These are phyloP conservation scores for Drosophila paramelanica DNA, from an alignment of 2,888 invertebrate genomes.

Conservation along the genomic window DNA sequence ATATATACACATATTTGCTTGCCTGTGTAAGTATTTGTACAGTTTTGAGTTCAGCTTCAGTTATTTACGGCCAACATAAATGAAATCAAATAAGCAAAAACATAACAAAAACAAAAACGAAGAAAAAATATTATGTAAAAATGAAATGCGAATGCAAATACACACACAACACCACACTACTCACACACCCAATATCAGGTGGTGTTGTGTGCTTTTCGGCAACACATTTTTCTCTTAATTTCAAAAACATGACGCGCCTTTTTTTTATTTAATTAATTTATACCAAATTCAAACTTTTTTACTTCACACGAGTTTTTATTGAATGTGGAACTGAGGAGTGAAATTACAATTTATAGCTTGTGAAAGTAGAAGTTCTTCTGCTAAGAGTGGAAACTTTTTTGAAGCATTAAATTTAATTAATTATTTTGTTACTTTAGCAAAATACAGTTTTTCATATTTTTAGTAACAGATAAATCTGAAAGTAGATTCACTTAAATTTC, in stretches of 20 bases:
- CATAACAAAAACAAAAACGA: conserved; percentile 21
- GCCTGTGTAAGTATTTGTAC: conserved; percentile 17
- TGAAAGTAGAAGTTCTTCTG: conserved; percentile 2
- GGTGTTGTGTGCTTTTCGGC: conserved; percentile 12
- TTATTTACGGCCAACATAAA: conserved; percentile 51
- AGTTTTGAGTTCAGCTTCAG: conserved; percentile 45
- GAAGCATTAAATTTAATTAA: background rate
- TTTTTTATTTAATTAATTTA: conserved; percentile 53
- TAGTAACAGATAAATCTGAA: background rate
- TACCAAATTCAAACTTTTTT: conserved; percentile 31
- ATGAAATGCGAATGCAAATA: conserved; percentile 6
- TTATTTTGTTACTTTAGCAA: background rate
- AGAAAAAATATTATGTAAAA: conserved; percentile 7
- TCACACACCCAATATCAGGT: conserved; percentile 35
- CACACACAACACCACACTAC: conserved; percentile 24
- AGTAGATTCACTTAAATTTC: no score
- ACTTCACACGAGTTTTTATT: conserved; percentile 34
- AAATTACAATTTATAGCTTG: conserved; percentile 31
- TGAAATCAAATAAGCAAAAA: conserved; percentile 28
- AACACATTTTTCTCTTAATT: conserved; percentile 6
- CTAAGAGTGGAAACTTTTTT: no score
- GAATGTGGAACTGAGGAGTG: conserved; percentile 27
- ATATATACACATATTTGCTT: conserved; percentile 16
- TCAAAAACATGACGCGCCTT: conserved; percentile 13
- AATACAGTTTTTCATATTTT: background rate